Conservation (phyloP, 2,113 vertebrate genomes). For the Gnathonemus longibarbis region DNA sequence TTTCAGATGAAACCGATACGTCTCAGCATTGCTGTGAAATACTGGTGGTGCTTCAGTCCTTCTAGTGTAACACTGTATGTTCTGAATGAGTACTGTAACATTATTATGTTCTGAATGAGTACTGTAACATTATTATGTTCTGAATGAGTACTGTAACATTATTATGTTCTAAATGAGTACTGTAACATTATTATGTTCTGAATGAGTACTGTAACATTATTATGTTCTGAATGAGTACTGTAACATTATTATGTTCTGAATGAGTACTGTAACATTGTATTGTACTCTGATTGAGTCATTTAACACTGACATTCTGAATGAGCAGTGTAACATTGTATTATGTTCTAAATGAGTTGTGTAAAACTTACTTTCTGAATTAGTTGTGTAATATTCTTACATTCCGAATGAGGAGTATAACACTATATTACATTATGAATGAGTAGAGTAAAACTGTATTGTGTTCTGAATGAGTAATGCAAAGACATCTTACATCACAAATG, state of each 20-base stretch:
- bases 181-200: not conserved
- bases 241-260: not conserved
- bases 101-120: not conserved
- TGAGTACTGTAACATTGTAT: not conserved
- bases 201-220: not conserved
- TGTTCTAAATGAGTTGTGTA: not conserved
- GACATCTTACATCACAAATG: not conserved
- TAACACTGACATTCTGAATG: not conserved
- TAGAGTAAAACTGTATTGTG: not conserved
- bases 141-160: no score
- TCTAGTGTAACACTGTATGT: not conserved
- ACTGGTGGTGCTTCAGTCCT: not conserved
- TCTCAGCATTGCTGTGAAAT: not conserved
- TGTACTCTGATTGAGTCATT: not conserved
- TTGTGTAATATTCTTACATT: not conserved
- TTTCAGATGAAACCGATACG: not conserved
- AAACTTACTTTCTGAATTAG: not conserved
- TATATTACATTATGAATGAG: not conserved
- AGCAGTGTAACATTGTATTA: not conserved
- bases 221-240: not conserved
- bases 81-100: not conserved
- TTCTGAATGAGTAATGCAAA: constrained; percentile 2
- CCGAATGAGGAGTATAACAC: not conserved
- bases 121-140: not conserved
- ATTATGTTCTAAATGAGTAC: no score